Evolutionary conservation across 2,797 vertebrate species (phyloP).

Genomic region (Lates japonicus): DNA sequence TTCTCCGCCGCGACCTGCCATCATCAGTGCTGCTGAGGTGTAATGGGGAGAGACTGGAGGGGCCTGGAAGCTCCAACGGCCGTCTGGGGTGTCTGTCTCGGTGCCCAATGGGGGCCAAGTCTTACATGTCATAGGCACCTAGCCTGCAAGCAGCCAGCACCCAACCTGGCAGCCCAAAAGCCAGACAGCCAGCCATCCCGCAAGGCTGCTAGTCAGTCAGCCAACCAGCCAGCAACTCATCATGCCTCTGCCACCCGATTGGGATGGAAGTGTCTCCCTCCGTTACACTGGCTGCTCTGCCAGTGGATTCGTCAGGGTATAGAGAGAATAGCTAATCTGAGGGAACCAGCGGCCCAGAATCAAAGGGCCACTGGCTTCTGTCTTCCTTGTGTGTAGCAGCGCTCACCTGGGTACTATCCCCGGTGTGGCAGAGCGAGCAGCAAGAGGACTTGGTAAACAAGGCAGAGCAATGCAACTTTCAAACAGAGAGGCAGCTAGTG

Average conservation of each 20-base stretch:
- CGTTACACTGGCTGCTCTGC: slow-evolving; percentile 77
- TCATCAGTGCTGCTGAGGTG: slow-evolving; percentile 78
- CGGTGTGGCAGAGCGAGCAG: slow-evolving; percentile 82
- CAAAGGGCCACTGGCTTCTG: slow-evolving; percentile 85
- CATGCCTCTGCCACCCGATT: slow-evolving; percentile 68
- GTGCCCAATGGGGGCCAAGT: slow-evolving; percentile 68
- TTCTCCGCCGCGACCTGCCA: slow-evolving; percentile 78
- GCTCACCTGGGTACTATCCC: slow-evolving; percentile 85
- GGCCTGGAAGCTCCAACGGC: slow-evolving; percentile 75
- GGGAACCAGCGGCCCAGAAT: slow-evolving; percentile 81
- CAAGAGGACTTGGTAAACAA: slow-evolving; percentile 89
- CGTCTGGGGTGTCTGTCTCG: slow-evolving; percentile 80
- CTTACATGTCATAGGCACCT: slow-evolving; percentile 80
- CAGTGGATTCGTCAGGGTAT: slow-evolving; percentile 80
- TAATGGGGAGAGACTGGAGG: slow-evolving; percentile 83
- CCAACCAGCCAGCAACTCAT: slow-evolving; percentile 62
- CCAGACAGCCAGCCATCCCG: slow-evolving; percentile 42
- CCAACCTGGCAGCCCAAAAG: slow-evolving; percentile 73
- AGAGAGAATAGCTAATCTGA: slow-evolving; percentile 87
- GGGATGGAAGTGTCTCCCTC: slow-evolving; percentile 79
- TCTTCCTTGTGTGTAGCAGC: slow-evolving; percentile 77
- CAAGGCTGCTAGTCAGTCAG: slow-evolving; percentile 59
- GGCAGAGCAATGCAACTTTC: slow-evolving; percentile 86
- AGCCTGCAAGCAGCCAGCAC: slow-evolving; percentile 67
- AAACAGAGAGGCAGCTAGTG: slow-evolving; percentile 85